Percentiles rank a stretch among this genome's conserved stretches.
Evolutionary conservation across 2,888 invertebrate species (phyloP).

Genomic region (Archips xylosteana): DNA sequence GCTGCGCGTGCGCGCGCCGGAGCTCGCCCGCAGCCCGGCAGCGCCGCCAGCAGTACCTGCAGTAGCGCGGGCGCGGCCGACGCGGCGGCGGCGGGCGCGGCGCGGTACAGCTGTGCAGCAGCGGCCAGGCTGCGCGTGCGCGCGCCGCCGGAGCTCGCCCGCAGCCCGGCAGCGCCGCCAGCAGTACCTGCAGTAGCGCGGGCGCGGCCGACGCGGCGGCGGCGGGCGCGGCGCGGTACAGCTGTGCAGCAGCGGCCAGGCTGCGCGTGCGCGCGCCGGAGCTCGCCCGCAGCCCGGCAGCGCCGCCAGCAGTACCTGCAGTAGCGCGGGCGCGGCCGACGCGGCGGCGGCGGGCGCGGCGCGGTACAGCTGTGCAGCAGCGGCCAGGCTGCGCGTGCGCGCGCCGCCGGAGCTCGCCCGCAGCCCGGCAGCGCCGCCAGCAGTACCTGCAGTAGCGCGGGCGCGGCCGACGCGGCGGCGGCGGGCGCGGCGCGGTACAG

Average conservation of each 20-base stretch:
- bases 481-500: slow-evolving; percentile 71
- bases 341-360: slow-evolving; percentile 59
- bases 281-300: too few species aligned
- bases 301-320: slow-evolving; percentile 59
- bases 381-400: slow-evolving; percentile 68
- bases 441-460: slow-evolving; percentile 55
- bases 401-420: too few species aligned
- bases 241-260: slow-evolving; percentile 70
- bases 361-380: slow-evolving; percentile 73
- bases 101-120: slow-evolving; percentile 72
- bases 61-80: slow-evolving; percentile 52
- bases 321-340: slow-evolving; percentile 51
- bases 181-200: slow-evolving; percentile 55
- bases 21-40: too few species aligned
- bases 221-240: slow-evolving; percentile 70
- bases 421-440: too few species aligned
- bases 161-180: too few species aligned
- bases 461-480: slow-evolving; percentile 47
- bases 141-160: too few species aligned
- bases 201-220: slow-evolving; percentile 49
- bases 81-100: slow-evolving; percentile 56
- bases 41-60: too few species aligned
- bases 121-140: slow-evolving; percentile 71
- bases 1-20: slow-evolving; percentile 69
- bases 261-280: too few species aligned